Evolutionary conservation across 2,113 vertebrate genomes (phyloP), one percentile per base, ranked within the genome.

Genomic region (Halcyon senegalensis): DNA sequence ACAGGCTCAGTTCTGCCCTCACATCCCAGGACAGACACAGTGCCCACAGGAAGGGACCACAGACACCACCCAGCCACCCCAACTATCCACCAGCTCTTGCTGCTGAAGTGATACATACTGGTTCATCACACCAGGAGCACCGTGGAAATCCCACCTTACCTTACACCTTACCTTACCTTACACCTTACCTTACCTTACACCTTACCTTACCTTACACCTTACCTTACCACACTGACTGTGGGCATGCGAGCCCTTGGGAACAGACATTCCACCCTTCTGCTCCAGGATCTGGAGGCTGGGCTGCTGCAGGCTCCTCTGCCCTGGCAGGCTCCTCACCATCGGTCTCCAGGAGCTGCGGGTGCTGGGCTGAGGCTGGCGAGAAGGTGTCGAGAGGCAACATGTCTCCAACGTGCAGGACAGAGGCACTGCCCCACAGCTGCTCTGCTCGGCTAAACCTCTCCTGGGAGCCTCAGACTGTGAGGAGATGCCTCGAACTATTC

Each of bases 71-170:
- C 27, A 7, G 16, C 23, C 1, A 2, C 46, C 18, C 62, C 62
- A 27, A 67, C 12, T 39, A 2, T 7, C 37, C 5, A 11, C 43
- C 66, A 21, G 51, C 39, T 39, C 44, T 8, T 33, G 39, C 51
- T 41, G 69, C 53, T 0, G 8, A 8, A 0, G 17, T 7, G n/a
- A 7, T 44, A 21, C 37, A 24, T 51, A 9, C 15, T 1, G 6
- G 51, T 9, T 20, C 30, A 4, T 50, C 35, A 3, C 60, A 17
- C 14, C 14, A 25, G 76, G 30, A 46, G 27, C 27, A 30, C 37
- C 25, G 4, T 3, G 31, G 51, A 53, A 31, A 48, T 16, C 74
- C 86, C 21, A 7, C 39, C 11, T 39, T 10, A 27, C 37, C 66
- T 14, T 2, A n/a, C n/a, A 7, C 16, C 48, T 11, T 50, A 50